Evolutionary conservation across 2,113 vertebrate species (phyloP).

Genomic region (Helogale parvula): DNA sequence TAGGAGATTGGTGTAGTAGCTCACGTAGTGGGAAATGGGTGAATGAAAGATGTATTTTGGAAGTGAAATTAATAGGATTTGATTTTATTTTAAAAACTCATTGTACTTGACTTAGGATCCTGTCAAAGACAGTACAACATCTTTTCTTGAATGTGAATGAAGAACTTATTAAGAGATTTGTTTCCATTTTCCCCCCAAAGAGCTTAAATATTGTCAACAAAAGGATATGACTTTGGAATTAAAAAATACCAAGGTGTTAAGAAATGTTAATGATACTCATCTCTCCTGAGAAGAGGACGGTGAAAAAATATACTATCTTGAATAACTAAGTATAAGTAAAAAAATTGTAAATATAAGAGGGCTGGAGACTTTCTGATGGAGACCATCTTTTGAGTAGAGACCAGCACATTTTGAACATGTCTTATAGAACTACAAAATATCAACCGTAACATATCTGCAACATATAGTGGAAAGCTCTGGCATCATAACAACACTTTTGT

Average conservation of each 20-base stretch:
- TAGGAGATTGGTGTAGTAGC: background rate
- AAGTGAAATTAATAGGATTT: background rate
- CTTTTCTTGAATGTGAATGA: background rate
- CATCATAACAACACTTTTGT: background rate
- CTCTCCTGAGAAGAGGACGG: background rate
- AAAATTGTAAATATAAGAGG: background rate
- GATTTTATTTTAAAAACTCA: background rate
- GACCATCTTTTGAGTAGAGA: background rate
- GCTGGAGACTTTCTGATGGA: background rate
- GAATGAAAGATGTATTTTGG: background rate
- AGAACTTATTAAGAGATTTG: background rate
- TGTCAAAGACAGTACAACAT: background rate
- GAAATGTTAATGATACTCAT: background rate
- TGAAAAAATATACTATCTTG: background rate
- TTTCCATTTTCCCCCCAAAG: background rate
- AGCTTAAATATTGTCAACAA: background rate
- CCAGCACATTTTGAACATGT: background rate
- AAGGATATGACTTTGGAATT: background rate
- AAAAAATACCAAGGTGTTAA: background rate
- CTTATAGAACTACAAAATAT: conserved; percentile 14
- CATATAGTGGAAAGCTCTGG: background rate
- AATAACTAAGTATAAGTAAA: background rate
- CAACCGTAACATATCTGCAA: background rate
- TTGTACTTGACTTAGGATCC: background rate
- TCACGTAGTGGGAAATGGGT: background rate